Base-by-base conservation (phyloP, 2,888 invertebrate species). In the Dicroscelio sp. region DNA sequence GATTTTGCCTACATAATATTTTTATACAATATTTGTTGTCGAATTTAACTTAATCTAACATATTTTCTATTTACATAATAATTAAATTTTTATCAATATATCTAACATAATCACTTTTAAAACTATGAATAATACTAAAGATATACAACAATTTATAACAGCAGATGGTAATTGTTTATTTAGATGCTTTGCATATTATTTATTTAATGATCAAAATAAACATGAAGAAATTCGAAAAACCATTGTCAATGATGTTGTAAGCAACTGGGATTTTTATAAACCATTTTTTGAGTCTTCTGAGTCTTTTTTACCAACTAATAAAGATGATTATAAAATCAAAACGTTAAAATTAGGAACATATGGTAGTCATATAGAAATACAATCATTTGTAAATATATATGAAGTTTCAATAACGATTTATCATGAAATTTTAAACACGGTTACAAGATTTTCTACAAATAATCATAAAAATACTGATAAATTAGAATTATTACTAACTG, bases 131-230 rank as follows among this genome's bases (percentile, higher is more conserved):
- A 48, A 48, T 48, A 20, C 48, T n/a, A n/a, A n/a, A n/a, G n/a
- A n/a, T n/a, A 48, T 48, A 48, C 48, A 48, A 48, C 48, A 48
- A 48, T 48, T 17, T 48, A 67, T 63, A 63, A 63, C 30, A 27
- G 63, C 27, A 27, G 65, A 67, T 35, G 65, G 65, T 10, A 67
- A 67, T 67, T 60, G 60, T 60, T 67, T 67, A 67, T 67, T 67
- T 67, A 31, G 65, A 33, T 67, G 33, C 30, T 67, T 67, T 33
- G 17, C 65, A 30, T 67, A 33, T 67, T 67, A 30, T 67, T 31
- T 67, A 67, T 67, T 6, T 17, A 67, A 67, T 67, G 20, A 33
- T 33, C 65, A 67, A 67, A n/a, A 67, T 33, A 67, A 33, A 35
- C 65, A 67, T 33, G 20, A 30, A 20, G 17, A 33, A 27, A 30